Conservation (phyloP, 1,140 invertebrate species). For the Drosophila paulistorum region DNA sequence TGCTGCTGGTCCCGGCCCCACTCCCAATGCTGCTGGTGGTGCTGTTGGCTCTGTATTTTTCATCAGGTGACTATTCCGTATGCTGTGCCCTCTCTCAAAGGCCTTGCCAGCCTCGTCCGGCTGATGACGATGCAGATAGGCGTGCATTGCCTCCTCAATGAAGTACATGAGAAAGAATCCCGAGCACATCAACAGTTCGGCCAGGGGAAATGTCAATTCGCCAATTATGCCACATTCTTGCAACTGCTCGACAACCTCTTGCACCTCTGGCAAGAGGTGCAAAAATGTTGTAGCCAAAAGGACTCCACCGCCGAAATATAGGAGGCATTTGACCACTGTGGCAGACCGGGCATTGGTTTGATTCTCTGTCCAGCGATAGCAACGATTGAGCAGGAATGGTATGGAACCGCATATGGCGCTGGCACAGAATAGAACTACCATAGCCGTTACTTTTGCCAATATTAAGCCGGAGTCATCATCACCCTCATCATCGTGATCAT, state of each 20-base stretch:
- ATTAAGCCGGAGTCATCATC: slow-evolving; percentile 83
- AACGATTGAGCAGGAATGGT: slow-evolving; percentile 87
- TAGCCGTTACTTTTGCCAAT: slow-evolving; percentile 88
- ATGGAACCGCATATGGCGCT: slow-evolving; percentile 88
- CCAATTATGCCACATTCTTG: slow-evolving; percentile 84
- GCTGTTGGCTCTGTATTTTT: slow-evolving; percentile 41
- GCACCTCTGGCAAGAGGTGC: slow-evolving; percentile 94
- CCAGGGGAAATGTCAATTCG: slow-evolving; percentile 86
- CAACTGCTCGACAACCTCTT: slow-evolving; percentile 86
- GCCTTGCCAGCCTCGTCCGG: slow-evolving; percentile 63
- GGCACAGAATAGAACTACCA: slow-evolving; percentile 87
- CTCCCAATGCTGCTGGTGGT: background rate
- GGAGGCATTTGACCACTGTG: slow-evolving; percentile 85
- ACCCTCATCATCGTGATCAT: slow-evolving; percentile 75
- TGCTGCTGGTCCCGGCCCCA: background rate
- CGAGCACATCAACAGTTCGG: slow-evolving; percentile 88
- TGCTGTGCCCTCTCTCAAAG: slow-evolving; percentile 74
- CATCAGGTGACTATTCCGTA: slow-evolving; percentile 72
- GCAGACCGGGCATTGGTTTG: slow-evolving; percentile 84
- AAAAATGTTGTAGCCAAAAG: slow-evolving; percentile 94
- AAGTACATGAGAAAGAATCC: slow-evolving; percentile 94
- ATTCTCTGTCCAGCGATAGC: slow-evolving; percentile 85
- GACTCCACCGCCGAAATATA: slow-evolving; percentile 96
- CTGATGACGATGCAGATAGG: slow-evolving; percentile 85
- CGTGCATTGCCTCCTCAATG: slow-evolving; percentile 91